Base-by-base conservation (phyloP, 2,797 vertebrate species). In the Loris lydekkerianus region DNA sequence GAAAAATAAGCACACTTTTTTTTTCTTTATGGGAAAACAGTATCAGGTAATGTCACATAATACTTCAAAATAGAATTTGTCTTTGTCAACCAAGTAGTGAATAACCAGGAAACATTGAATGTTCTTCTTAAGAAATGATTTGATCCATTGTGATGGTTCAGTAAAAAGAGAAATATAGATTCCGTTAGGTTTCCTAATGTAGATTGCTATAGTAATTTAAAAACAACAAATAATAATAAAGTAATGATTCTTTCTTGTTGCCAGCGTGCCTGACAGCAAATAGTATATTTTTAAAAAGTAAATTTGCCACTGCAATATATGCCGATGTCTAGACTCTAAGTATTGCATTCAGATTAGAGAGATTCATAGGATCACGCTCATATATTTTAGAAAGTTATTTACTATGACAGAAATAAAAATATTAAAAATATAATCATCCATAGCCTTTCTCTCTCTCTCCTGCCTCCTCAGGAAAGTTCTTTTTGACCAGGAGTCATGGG, bases 41-140 rank as follows among this genome's bases (percentile, higher is more conserved):
- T 84, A 85, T 92, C 76, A 93, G 61, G 89, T 85, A 96, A 97
- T 97, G 93, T 96, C 43, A 97, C 91, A 94, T 92, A 93, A 63
- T 96, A 53, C 97, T 96, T 98, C 92, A 97, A 97, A 97, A 81
- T 43, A 91, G 18, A 96, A 87, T 97, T 96, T 94, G 31, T 96
- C 97, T 97, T 97, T 97, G 95, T 96, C 86, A 73, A 84, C 86
- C 82, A 95, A 78, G 92, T 91, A 93, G 40, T n/a, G 11, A 96
- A 60, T 91, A 97, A 95, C 85, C 95, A 95, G 89, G 81, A 96
- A 97, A 84, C 61, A 93, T 31, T 95, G 49, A 96, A 96, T 97
- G 40, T 94, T 95, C 96, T 96, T 97, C 97, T 95, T 37, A 83
- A 96, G 69, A 87, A 97, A 86, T 92, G 61, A 96, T 96, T 94